Conservation (phyloP, 2,113 vertebrate genomes). For the Python bivittatus region DNA sequence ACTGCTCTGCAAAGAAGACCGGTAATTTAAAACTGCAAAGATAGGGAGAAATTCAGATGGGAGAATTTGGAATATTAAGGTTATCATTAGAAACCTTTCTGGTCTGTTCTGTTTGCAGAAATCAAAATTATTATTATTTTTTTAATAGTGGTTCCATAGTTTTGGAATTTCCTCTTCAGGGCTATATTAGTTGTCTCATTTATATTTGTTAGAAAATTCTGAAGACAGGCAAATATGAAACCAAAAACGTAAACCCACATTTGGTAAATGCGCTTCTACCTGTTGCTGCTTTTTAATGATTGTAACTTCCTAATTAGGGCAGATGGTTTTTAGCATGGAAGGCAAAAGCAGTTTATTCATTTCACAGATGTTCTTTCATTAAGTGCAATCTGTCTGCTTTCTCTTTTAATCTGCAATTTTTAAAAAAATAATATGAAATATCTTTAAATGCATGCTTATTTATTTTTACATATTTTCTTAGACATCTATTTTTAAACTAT, state of each 20-base stretch:
- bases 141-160: neutral
- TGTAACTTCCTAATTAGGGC: neutral
- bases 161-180: neutral
- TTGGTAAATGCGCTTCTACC: neutral
- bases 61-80: neutral
- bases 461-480: neutral
- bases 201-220: neutral
- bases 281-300: neutral
- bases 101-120: neutral
- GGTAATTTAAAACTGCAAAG: neutral
- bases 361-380: neutral
- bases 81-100: neutral
- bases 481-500: neutral
- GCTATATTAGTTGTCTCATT: neutral
- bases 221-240: neutral
- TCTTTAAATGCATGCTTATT: neutral
- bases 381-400: neutral
- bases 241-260: neutral
- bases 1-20: neutral
- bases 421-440: neutral
- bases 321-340: neutral
- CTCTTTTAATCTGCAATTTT: neutral
- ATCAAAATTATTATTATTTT: neutral
- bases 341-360: neutral
- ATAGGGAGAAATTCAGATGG: neutral